Percentiles rank a stretch among this genome's conserved stretches.
Evolutionary conservation across 2,797 vertebrate species (phyloP).

Genomic region (Sus cebifrons): DNA sequence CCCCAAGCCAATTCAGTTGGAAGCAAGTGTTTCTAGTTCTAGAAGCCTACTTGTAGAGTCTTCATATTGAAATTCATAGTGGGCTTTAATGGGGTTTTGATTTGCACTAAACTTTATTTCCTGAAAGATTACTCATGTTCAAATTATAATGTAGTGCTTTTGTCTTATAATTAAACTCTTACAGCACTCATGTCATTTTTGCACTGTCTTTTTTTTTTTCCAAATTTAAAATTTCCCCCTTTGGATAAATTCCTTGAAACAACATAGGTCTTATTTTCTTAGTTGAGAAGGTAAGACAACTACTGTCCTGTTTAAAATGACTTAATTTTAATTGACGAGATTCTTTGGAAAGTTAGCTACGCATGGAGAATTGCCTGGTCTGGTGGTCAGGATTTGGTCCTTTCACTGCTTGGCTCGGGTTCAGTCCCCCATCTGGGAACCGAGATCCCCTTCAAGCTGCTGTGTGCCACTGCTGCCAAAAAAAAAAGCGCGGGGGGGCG

Average conservation of each 20-base stretch:
- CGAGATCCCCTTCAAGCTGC: no score
- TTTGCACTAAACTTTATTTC: slow-evolving; percentile 81
- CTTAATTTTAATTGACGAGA: slow-evolving; percentile 52
- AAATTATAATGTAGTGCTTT: slow-evolving; percentile 83
- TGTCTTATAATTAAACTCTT: slow-evolving; percentile 85
- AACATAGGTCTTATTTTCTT: slow-evolving; percentile 62
- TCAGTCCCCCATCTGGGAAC: no score
- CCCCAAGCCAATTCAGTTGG: slow-evolving; percentile 70
- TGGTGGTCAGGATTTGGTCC: no score
- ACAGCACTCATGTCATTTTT: slow-evolving; percentile 80
- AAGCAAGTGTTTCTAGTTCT: slow-evolving; percentile 74
- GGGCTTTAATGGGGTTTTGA: slow-evolving; percentile 75
- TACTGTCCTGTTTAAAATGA: slow-evolving; percentile 52
- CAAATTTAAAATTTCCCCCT: slow-evolving; percentile 24
- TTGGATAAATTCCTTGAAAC: slow-evolving; percentile 63
- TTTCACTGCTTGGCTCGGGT: no score
- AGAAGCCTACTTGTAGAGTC: slow-evolving; percentile 71
- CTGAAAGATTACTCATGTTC: slow-evolving; percentile 81
- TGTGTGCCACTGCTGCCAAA: no score
- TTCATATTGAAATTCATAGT: slow-evolving; percentile 72
- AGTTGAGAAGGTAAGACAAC: slow-evolving; percentile 72
- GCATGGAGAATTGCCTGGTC: neutral
- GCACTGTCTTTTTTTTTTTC: slow-evolving; percentile 76
- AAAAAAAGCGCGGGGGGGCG: no score
- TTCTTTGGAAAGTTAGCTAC: slow-evolving; percentile 57